phyloP scores from a whole-genome alignment of 2,797 vertebrate genomes.

The Rhincodon typus region DNA sequence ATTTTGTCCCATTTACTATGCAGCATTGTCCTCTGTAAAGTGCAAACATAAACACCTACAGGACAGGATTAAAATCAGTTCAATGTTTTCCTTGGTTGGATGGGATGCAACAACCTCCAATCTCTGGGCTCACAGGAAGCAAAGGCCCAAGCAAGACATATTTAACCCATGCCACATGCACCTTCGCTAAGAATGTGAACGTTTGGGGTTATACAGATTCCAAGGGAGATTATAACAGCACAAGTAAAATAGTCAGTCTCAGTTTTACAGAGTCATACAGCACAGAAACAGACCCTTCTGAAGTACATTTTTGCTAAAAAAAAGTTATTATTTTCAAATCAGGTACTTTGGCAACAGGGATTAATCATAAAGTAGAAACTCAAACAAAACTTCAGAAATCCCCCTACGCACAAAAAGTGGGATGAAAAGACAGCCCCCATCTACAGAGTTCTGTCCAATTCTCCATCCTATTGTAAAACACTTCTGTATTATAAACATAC shows the following conservation, averaged over 20 bases:
- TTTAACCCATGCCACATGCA: not conserved
- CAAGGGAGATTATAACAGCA: not conserved
- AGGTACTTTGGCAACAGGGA: not conserved
- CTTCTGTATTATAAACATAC: not conserved
- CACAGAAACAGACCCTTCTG: too few relatives aligned
- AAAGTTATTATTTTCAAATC: not conserved
- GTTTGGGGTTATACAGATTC: not conserved
- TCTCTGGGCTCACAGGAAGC: not conserved
- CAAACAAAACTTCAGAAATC: not conserved
- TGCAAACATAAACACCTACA: not conserved
- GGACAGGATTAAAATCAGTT: not conserved
- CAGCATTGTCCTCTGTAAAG: not conserved
- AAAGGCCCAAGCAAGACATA: not conserved
- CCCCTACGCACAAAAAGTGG: not conserved
- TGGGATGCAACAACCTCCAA: not conserved
- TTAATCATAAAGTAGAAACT: not conserved
- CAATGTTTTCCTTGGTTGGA: not conserved
- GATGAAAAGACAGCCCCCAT: not conserved
- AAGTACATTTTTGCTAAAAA: too few relatives aligned
- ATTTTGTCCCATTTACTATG: not conserved
- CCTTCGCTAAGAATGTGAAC: not conserved
- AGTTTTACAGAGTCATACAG: not conserved
- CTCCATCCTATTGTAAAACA: not conserved
- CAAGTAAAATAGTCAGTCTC: not conserved
- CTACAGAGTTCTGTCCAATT: not conserved